Evolutionary conservation across 2,888 invertebrate genomes (phyloP).

Genomic region (Trichopria drosophilae): DNA sequence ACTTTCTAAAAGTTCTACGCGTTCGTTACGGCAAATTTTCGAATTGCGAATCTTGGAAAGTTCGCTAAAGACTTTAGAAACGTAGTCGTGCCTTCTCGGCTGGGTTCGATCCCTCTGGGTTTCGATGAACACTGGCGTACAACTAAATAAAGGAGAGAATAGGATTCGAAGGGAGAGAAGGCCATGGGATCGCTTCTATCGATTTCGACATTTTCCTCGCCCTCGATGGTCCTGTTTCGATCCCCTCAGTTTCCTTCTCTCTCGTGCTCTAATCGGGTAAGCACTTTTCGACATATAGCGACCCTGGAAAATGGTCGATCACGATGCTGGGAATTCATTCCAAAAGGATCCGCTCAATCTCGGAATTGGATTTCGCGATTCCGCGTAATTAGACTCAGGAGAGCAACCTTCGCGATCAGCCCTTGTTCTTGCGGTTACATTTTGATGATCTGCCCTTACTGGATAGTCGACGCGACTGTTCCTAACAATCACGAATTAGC

Average conservation of each 20-base stretch:
- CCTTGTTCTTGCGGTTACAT: slow-evolving; percentile 3
- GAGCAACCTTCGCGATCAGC: neutral
- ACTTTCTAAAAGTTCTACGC: too few species aligned
- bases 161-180: neutral
- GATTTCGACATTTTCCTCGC: slow-evolving; percentile 4
- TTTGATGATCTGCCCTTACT: too few species aligned
- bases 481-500: too few species aligned
- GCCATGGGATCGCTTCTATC: neutral
- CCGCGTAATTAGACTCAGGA: slow-evolving; percentile 22
- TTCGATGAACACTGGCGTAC: too few species aligned
- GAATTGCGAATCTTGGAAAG: too few species aligned
- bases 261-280: slow-evolving; percentile 15
- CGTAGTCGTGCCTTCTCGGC: too few species aligned
- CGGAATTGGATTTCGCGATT: slow-evolving; percentile 17
- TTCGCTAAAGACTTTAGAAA: too few species aligned
- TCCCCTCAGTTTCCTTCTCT: too few species aligned
- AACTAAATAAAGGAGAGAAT: neutral
- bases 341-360: slow-evolving; percentile 8
- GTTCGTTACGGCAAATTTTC: too few species aligned
- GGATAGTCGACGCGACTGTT: too few species aligned
- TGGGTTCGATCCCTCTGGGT: too few species aligned
- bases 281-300: slow-evolving; percentile 14
- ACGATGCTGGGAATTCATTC: neutral
- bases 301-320: neutral
- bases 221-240: too few species aligned